Base-by-base conservation (phyloP, 2,888 invertebrate genomes). In the Cybosia mesomella region DNA sequence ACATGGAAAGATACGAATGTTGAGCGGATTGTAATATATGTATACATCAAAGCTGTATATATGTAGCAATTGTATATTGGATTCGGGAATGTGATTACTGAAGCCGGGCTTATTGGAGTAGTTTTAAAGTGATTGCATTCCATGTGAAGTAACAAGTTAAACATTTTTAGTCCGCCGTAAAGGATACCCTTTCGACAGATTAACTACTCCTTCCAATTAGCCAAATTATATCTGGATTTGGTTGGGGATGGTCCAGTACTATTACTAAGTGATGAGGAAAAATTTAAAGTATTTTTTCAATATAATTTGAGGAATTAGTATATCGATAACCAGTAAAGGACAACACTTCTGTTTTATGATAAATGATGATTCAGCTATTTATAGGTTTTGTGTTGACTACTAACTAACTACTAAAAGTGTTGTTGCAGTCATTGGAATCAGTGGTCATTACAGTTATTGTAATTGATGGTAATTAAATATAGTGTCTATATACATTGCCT, bases 21-120 rank as follows among this genome's bases (percentile, higher is more conserved):
- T 72, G 69, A 61, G 59, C 66, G 71, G 65, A 69, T 77, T 75
- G 70, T 63, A 70, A 32, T 60, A 70, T 71, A 68, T 75, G 68
- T 72, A 68, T 65, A 24, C 24, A 39, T 54, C 70, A 72, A 67
- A 71, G 68, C 69, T 69, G 66, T 63, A 72, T 69, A 49, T 18
- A 36, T 63, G 66, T 63, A 43, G 64, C 67, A 62, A 63, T 69
- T 71, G 66, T 72, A 70, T 69, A 66, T 73, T 55, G 67, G 55
- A 13, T 60, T 60, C 58, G 63, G 72, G 68, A 58, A 58, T 65
- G 66, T 63, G 59, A 28, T 53, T 58, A 49, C 55, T 58, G 53
- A 67, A 64, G 53, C 57, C 53, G 65, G 65, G 55, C 59, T 64
- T 53, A 64, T 60, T 39, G 22, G 55, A 64, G 49, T 60, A 61